Evolutionary conservation across 2,797 vertebrate species (phyloP).

Genomic region (Sus cebifrons): DNA sequence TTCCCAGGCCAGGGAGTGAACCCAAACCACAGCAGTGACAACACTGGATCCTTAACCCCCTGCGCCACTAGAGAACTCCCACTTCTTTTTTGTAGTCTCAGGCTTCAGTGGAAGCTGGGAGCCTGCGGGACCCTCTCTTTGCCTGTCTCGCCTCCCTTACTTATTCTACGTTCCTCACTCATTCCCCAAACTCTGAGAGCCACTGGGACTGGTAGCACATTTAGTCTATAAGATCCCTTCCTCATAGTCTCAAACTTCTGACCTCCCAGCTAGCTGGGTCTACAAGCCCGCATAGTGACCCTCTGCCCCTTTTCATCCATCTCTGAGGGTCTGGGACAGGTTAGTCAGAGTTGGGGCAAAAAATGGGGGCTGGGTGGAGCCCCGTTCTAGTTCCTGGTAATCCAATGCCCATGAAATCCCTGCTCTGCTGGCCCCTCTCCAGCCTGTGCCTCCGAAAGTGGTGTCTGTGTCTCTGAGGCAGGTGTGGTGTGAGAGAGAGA

Average conservation of each 20-base stretch:
- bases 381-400: conserved; percentile 68
- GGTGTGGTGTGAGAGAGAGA: neutral
- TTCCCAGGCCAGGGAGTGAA: too few relatives aligned
- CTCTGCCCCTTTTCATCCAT: neutral
- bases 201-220: neutral
- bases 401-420: conserved; percentile 71
- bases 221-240: neutral
- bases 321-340: neutral
- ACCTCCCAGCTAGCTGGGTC: neutral
- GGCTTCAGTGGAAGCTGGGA: neutral
- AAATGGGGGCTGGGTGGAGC: conserved; percentile 13
- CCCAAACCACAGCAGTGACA: too few relatives aligned
- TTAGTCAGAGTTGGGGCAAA: conserved; percentile 43
- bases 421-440: conserved; percentile 66
- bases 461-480: conserved; percentile 54
- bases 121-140: neutral
- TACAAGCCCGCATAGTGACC: neutral
- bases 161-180: neutral
- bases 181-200: neutral
- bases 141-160: neutral
- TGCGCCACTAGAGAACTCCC: too few relatives aligned
- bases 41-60: too few relatives aligned
- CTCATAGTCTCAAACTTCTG: neutral
- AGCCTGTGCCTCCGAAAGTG: conserved; percentile 66
- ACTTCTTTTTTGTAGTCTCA: neutral